Evolutionary conservation across 2,113 vertebrate genomes (phyloP).

Genomic region (Tragelaphus imberbis): DNA sequence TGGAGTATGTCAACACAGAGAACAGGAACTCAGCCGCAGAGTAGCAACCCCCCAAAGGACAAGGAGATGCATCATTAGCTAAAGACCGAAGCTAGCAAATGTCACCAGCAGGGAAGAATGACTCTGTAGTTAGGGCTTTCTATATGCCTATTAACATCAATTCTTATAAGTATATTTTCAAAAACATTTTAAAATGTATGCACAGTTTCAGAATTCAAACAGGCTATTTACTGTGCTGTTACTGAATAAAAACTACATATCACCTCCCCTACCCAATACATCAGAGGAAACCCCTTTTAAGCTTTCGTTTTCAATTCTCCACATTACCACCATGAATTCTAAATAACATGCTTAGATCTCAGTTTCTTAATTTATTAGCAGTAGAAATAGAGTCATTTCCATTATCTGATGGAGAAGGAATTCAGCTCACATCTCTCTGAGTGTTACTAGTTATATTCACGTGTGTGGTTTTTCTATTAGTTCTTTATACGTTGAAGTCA

Average conservation of each 20-base stretch:
- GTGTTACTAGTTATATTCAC: neutral
- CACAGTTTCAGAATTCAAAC: neutral
- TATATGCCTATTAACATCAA: constrained; percentile 22
- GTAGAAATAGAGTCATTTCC: neutral
- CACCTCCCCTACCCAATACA: neutral
- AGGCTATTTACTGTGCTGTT: neutral
- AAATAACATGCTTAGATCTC: neutral
- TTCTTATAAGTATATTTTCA: neutral
- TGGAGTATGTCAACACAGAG: constrained; percentile 49
- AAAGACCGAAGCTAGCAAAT: constrained; percentile 57
- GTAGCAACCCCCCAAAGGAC: constrained; percentile 58
- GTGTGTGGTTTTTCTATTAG: neutral
- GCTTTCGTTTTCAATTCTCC: neutral
- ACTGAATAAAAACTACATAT: neutral
- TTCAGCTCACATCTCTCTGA: neutral
- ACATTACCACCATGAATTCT: neutral
- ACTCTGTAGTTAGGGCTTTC: constrained; percentile 39
- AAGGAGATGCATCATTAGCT: constrained; percentile 57
- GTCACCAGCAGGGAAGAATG: constrained; percentile 30
- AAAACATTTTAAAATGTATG: neutral
- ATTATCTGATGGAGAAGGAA: neutral
- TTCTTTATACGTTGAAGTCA: neutral
- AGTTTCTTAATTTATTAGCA: neutral
- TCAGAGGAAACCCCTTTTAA: neutral
- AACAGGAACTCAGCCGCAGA: constrained; percentile 42